Evolutionary conservation across 2,113 vertebrate genomes (phyloP), one percentile per base, ranked within the genome.

Genomic region (Condylura cristata): DNA sequence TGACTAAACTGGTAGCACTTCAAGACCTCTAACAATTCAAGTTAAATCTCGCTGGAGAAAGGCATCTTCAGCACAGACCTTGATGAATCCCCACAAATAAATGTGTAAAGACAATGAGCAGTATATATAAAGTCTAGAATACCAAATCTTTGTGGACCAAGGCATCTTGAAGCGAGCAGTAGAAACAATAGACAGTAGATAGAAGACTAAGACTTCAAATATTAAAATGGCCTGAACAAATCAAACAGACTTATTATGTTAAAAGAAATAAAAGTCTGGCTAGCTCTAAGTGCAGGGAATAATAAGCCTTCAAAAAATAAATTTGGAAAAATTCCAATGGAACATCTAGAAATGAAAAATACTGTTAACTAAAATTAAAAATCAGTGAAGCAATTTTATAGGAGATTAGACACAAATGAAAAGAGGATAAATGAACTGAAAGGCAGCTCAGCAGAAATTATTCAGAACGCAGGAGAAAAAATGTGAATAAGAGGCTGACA

Each of bases 311-410:
- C 91, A 56, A 79, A 60, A 78, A 78, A 44, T 24, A 88, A 20
- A 72, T 48, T 51, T 89, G 44, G 88, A 89, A 84, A 93, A 76
- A 75, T 81, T 13, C 32, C 89, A 93, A 92, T 0, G 78, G 86
- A 84, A 51, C 24, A 81, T 41, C 53, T 1, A 72, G 2, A 74
- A 88, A 48, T 90, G n/a, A 88, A 63, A 68, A 92, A 74, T 32
- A 90, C 56, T 60, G 26, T 56, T 46, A 58, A 86, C 78, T 71
- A 80, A 95, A 80, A 83, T 70, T 20, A 61, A 91, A 92, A 82
- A 83, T 79, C 68, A 86, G 5, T 1, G 56, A 58, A 68, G 24
- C 74, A 61, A 20, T 65, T 86, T 58, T 70, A 86, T 0, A 68
- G 65, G 6, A 78, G 86, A 75, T 87, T 60, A 87, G 71, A 94